Base-by-base conservation (phyloP, 2,888 invertebrate genomes). In the Seladonia tumulorum region DNA sequence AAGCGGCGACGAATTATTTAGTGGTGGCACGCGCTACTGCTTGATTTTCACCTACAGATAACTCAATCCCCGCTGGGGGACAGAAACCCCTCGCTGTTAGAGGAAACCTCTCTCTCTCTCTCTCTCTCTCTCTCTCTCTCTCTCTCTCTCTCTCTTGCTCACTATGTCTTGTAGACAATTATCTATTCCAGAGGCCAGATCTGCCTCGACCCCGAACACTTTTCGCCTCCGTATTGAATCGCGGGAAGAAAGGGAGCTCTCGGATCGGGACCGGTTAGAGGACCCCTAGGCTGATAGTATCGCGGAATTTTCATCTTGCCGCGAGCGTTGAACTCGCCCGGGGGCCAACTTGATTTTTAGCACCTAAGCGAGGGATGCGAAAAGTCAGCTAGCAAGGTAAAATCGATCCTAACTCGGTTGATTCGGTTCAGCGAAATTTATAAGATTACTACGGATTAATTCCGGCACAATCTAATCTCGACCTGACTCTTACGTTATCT, bases 1-100 rank as follows among this genome's bases (percentile, higher is more conserved):
- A 77, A 83, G 76, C 76, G 39, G 22, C 83, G 77, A 80, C 80
- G 83, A 87, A 90, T 91, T 90, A 90, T 87, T 89, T 89, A 91
- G 82, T 73, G 82, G 77, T 86, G 89, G 89, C 90, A 90, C 90
- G 90, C 87, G 90, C 90, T 88, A 84, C 88, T 83, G 87, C 88
- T 87, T 87, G 89, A 91, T 90, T 90, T 88, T 90, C 87, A 89
- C 82, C 82, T 78, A 75, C 75, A 84, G 90, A 90, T 90, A 89
- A 85, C 87, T 90, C 87, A 89, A 89, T 90, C 86, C 78, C 60
- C 57, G 60, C 29, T n/a, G n/a, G 66, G 60, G 76, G 29, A 74
- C 39, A 22, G 22, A 68, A 66, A 35, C 35, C 35, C 35, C 35
- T 25, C 60, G 14, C 60, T 8, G 53, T 53, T 53, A 22, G 22